These are phyloP conservation scores for Sinotaia quadrata DNA, from an alignment of 2,888 invertebrate genomes.

Conservation along the genomic window DNA sequence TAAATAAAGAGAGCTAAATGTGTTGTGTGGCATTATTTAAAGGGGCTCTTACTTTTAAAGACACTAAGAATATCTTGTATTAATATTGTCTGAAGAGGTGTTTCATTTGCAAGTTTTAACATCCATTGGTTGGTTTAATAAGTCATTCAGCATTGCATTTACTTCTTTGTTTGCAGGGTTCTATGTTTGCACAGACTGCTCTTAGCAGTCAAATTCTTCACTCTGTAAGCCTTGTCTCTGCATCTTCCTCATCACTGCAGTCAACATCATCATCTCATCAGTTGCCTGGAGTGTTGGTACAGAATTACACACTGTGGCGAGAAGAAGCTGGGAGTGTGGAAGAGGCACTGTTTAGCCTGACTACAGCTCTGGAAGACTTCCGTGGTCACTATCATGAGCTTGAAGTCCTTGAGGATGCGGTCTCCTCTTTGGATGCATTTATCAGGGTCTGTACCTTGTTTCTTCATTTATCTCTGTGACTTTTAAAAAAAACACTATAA, in stretches of 20 bases:
- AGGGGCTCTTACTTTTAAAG: too few relatives aligned
- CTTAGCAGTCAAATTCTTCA: constrained; percentile 11
- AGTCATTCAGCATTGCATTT: neutral
- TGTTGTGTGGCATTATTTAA: too few relatives aligned
- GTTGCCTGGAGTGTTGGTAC: constrained; percentile 35
- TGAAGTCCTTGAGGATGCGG: constrained; percentile 70
- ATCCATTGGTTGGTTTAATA: too few relatives aligned
- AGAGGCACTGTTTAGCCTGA: constrained; percentile 68
- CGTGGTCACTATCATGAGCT: constrained; percentile 73
- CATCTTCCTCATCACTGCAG: neutral
- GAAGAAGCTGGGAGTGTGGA: constrained; percentile 62
- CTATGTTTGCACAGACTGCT: constrained; percentile 17
- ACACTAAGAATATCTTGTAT: too few relatives aligned
- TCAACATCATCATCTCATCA: constrained; percentile 4
- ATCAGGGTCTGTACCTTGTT: constrained; percentile 63
- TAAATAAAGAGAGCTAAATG: too few relatives aligned
- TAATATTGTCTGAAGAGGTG: too few relatives aligned
- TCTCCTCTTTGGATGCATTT: constrained; percentile 67
- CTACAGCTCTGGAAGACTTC: constrained; percentile 72
- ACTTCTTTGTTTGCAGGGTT: constrained; percentile 6
- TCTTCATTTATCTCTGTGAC: too few relatives aligned
- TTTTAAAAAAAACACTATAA: too few relatives aligned
- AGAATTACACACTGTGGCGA: constrained; percentile 34
- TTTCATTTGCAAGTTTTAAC: too few relatives aligned
- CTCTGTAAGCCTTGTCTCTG: neutral